Evolutionary conservation across 2,888 invertebrate species (phyloP).

Genomic region (Ectropis crepuscularia): DNA sequence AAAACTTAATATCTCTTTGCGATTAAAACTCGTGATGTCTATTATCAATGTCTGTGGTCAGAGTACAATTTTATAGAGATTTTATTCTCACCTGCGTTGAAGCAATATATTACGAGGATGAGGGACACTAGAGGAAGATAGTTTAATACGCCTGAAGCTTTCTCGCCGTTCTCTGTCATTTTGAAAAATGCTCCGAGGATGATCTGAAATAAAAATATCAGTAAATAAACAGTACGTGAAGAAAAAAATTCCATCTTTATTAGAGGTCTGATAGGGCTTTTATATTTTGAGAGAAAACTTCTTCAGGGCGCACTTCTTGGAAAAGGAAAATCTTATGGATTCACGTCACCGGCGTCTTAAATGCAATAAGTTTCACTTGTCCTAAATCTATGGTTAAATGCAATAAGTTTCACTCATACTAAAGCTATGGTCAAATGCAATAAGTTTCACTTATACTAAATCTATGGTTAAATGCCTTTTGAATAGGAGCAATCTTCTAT

Average conservation of each 20-base stretch:
- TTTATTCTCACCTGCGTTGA: conserved; percentile 42
- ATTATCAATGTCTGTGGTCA: neutral
- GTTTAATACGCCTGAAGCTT: conserved; percentile 40
- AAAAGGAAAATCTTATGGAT: no score
- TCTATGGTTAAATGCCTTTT: no score
- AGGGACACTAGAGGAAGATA: conserved; percentile 44
- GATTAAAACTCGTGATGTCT: neutral
- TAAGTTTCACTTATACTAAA: no score
- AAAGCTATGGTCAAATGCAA: no score
- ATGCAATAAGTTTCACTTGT: no score
- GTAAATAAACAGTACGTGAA: neutral
- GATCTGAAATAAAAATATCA: conserved; percentile 34
- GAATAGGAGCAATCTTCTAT: no score
- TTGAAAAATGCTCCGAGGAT: conserved; percentile 46
- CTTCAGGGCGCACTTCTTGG: no score
- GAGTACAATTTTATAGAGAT: neutral
- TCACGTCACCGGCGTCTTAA: no score
- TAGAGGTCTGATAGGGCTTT: neutral
- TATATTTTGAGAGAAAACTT: no score
- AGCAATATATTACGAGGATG: conserved; percentile 36
- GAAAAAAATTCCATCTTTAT: neutral
- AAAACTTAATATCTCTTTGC: no score
- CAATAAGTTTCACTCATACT: no score
- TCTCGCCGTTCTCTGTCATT: conserved; percentile 26
- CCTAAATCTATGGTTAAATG: no score